Base-by-base conservation (phyloP, 1,140 invertebrate species). In the Parapsyche elsis region DNA sequence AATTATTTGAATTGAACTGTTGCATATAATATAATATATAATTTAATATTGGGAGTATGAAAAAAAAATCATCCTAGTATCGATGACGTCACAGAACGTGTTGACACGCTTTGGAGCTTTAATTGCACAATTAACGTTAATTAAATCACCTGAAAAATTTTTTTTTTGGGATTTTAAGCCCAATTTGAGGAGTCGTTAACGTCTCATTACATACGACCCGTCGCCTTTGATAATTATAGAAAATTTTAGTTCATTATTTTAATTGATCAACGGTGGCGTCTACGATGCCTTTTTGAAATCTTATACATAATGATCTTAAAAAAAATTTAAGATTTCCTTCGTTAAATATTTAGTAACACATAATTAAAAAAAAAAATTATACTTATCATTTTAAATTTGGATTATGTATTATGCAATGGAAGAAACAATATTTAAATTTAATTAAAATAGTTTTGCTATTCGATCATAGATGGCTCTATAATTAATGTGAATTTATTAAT, bases 401-500 rank as follows among this genome's bases (percentile, higher is more conserved):
- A n/a, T n/a, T n/a, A n/a, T n/a, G n/a, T n/a, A n/a, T n/a, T n/a
- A n/a, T n/a, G n/a, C n/a, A 38, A 4, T 38, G 30, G 7, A 38
- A 38, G 7, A 38, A 38, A 38, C 1, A 38, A 38, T 38, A 38
- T 4, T 38, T 4, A 7, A 5, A 12, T 53, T 5, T 53, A 5
- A 53, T 61, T 21, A 61, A 61, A 21, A 61, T 21, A 61, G 59
- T 67, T 67, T 26, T 67, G 26, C 64, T 67, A 67, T 26, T 67
- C 9, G 21, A 12, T 23, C 21, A 67, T 67, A 67, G 64, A 26
- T 67, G 64, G 26, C 64, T 26, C 9, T 26, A 67, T 38, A 38
- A n/a, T n/a, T 38, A 38, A 38, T 4, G 30, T 38, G n/a, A n/a
- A n/a, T n/a, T n/a, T n/a, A n/a, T 38, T 38, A 7, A 38, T 38